Evolutionary conservation across 2,888 invertebrate species (phyloP).

Genomic region (Xestia ashworthii): DNA sequence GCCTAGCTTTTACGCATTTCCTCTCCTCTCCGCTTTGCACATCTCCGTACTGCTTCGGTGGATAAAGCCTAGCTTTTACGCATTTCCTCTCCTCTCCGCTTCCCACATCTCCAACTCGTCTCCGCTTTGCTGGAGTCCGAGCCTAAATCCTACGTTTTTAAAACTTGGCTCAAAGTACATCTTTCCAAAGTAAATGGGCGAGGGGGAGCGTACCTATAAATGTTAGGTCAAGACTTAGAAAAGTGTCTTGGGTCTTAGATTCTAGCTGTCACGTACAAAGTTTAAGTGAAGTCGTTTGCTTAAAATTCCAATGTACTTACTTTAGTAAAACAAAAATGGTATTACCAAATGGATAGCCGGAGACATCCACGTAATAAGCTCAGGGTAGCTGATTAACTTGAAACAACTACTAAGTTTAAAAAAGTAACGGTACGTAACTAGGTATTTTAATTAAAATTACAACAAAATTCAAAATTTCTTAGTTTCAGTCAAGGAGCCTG

Average conservation of each 20-base stretch:
- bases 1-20: too few species aligned
- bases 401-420: neutral
- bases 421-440: neutral
- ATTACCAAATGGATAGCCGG: neutral
- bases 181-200: neutral
- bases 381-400: neutral
- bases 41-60: too few species aligned
- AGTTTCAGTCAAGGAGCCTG: too few species aligned
- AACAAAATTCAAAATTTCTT: too few species aligned
- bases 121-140: too few species aligned
- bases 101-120: too few species aligned
- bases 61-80: too few species aligned
- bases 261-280: constrained; percentile 22
- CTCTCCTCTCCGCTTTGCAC: too few species aligned
- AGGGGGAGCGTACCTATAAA: neutral
- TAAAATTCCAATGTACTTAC: constrained; percentile 19
- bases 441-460: neutral
- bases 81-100: too few species aligned
- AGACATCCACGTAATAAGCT: neutral
- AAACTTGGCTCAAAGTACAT: too few species aligned
- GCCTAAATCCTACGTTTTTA: neutral
- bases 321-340: constrained; percentile 3
- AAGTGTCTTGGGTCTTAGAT: neutral
- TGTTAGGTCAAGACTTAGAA: constrained; percentile 5
- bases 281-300: constrained; percentile 30